Evolutionary conservation across 2,113 vertebrate genomes (phyloP).

Genomic region (Mustela lutreola): DNA sequence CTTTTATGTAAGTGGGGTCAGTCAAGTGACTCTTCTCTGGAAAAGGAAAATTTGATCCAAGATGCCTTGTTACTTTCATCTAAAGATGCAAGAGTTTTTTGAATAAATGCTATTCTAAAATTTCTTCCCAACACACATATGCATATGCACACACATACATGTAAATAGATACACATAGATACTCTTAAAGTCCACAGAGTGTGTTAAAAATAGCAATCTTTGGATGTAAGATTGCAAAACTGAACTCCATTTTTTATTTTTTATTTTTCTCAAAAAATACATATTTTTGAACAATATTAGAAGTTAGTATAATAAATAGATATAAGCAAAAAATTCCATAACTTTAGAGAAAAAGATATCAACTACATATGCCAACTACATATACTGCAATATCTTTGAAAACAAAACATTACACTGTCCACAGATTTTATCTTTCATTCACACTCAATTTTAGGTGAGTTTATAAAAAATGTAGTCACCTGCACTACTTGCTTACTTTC

Average conservation of each 20-base stretch:
- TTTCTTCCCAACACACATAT: background rate
- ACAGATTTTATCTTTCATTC: conserved; percentile 9
- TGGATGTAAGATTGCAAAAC: background rate
- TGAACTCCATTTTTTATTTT: background rate
- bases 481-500: background rate
- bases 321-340: background rate
- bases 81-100: background rate
- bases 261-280: background rate
- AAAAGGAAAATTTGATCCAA: background rate
- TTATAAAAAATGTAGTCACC: background rate
- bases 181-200: background rate
- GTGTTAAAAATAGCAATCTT: background rate
- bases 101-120: background rate
- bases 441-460: background rate
- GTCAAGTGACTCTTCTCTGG: background rate
- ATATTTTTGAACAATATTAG: background rate
- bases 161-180: background rate
- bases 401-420: background rate
- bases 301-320: conserved; percentile 26
- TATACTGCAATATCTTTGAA: background rate
- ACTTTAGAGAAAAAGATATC: background rate
- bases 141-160: background rate
- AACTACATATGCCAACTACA: background rate
- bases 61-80: background rate
- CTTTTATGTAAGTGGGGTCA: background rate